Evolutionary conservation across 2,113 vertebrate genomes (phyloP), one percentile per base, ranked within the genome.

Genomic region (Agapornis roseicollis): DNA sequence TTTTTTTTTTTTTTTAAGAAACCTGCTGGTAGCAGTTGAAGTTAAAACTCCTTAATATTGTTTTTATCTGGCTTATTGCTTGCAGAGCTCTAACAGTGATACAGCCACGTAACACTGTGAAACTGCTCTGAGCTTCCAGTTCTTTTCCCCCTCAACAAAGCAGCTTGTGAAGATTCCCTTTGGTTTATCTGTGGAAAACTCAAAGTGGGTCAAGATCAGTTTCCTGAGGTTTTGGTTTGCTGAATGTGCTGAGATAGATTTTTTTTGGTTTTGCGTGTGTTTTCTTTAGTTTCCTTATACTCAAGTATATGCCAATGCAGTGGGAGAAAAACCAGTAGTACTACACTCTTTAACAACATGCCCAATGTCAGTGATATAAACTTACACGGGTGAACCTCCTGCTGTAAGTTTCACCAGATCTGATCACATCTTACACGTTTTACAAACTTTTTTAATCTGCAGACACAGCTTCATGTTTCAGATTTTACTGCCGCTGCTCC

Each of bases 391-490:
- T 9, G 55, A 90, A 81, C 90, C 72, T 74, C 10, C 94, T 78
- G 80, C 95, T 93, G 74, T 64, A 87, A 74, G 64, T 91, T 96
- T 53, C 61, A 39, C 73, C 79, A 85, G 83, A 44, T 66, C 72
- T 60, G 77, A 85, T 91, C 94, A 4, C 82, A 55, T 93, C 85
- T 89, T 90, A 35, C 33, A 20, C 5, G 2, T 95, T 96, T 97
- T 91, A 94, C 92, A 91, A 85, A 93, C 88, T 87, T 92, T 90
- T 93, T 71, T 61, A 82, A 92, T 79, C 88, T 79, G 74, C 85
- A 90, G 87, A 29, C 93, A 86, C 82, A 93, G 91, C 95, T 80
- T 95, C 76, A 18, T n/a, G 80, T 95, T 97, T 96, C 87, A 88
- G 91, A 19, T 93, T 93, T 97, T 97, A 94, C 13, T n/a, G 93